Conservation (phyloP, 2,797 vertebrate species). For the Neosilurus hyrtlii region DNA sequence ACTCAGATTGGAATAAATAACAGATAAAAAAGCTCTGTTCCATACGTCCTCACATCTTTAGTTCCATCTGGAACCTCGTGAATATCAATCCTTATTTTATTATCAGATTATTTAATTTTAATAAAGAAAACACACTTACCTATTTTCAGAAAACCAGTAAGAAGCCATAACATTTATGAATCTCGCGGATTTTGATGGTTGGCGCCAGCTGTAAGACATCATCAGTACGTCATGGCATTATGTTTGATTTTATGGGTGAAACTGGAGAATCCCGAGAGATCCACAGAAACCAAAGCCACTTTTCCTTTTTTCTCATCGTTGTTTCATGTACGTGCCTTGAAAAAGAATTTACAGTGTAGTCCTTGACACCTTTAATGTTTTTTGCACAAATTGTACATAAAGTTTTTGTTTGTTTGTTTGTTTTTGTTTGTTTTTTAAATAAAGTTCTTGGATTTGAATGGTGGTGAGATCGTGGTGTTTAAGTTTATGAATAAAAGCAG, state of each 20-base stretch:
- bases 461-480: not conserved
- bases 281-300: constrained; percentile 79
- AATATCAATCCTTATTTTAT: constrained; percentile 8
- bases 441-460: constrained; percentile 76
- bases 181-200: not conserved
- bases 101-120: not conserved
- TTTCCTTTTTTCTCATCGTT: constrained; percentile 70
- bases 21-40: constrained; percentile 54
- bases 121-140: not conserved
- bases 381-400: constrained; percentile 87
- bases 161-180: constrained; percentile 18
- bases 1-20: constrained; percentile 61
- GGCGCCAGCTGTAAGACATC: not conserved
- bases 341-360: constrained; percentile 83
- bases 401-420: constrained; percentile 68
- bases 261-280: constrained; percentile 58
- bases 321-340: constrained; percentile 86
- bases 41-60: constrained; percentile 17
- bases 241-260: not conserved
- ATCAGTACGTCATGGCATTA: not conserved
- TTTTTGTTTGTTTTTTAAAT: constrained; percentile 42
- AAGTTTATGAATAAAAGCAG: constrained; percentile 2
- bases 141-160: not conserved
- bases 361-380: constrained; percentile 85
- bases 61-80: not conserved